Evolutionary conservation across 2,113 vertebrate species (phyloP).

Genomic region (Ictidomys tridecemlineatus): DNA sequence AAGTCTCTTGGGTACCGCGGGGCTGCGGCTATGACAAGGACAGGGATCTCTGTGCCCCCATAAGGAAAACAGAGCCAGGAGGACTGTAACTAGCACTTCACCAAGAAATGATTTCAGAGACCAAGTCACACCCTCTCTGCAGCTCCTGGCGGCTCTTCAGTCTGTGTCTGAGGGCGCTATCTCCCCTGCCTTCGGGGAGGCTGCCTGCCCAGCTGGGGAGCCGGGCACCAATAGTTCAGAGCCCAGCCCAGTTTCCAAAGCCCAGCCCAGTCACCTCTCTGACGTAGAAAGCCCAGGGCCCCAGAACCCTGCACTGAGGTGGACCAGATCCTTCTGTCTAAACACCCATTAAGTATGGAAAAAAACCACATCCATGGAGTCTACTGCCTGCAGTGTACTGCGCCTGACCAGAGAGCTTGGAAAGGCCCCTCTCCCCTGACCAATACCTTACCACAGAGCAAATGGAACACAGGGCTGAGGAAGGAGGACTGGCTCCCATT

Average conservation of each 20-base stretch:
- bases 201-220: neutral
- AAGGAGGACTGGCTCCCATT: neutral
- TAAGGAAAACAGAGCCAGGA: neutral
- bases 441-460: neutral
- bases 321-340: neutral
- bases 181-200: neutral
- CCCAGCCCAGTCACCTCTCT: neutral
- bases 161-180: neutral
- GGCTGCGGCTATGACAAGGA: neutral
- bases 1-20: neutral
- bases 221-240: neutral
- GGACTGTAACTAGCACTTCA: neutral
- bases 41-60: neutral
- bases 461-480: neutral
- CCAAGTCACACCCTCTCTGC: neutral
- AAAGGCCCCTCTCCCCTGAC: neutral
- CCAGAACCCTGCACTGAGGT: neutral
- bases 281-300: neutral
- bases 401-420: neutral
- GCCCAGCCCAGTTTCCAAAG: neutral
- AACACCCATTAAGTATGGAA: neutral
- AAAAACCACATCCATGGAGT: neutral
- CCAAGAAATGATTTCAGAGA: conserved; percentile 25
- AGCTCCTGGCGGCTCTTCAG: neutral
- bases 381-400: neutral